Evolutionary conservation across 2,888 invertebrate species (phyloP), one percentile per base, ranked within the genome.

Genomic region (Lepidocyrtoides sp.): DNA sequence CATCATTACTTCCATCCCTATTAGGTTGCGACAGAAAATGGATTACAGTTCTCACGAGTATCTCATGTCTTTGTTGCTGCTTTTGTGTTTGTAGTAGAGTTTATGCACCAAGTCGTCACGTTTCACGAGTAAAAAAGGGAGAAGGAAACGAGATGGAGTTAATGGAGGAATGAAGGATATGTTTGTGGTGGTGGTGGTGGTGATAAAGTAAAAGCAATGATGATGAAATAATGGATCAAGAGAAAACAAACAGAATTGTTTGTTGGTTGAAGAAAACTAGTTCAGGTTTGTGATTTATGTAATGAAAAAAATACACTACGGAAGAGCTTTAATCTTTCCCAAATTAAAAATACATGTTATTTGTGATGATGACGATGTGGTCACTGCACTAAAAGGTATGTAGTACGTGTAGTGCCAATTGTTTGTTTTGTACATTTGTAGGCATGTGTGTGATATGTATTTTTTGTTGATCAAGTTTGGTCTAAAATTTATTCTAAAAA

Each of bases 1-100:
- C 95, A 69, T 94, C 94, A 88, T 95, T 94, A 8, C 94, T 94
- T 14, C 95, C 95, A 75, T 94, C 94, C 77, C 94, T 94, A 63
- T 36, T 60, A 20, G 51, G 20, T 81, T 79, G 88, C 48, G 69
- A 88, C 79, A 89, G 26, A 89, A 82, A 89, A 89, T 89, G 82
- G 86, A 91, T 89, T 89, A 89, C 83, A 57, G 20, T 89, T 89
- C 72, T 89, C 77, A 82, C 82, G 60, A 82, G 60, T 82, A 82
- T 82, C 82, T 60, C 23, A 44, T 60, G 54, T 51, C 29, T 54
- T 8, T 48, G 44, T 26, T 79, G 51, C 7, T 51, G 7, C 32
- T 79, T 17, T 51, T 17, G 75, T 26, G 36, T n/a, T n/a, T 72
- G 20, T 41, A 14, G 29, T 79, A 54, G 3, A 17, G 29, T 29